phyloP scores from a whole-genome alignment of 2,888 invertebrate genomes.

The Dicranocentrus wangi region DNA sequence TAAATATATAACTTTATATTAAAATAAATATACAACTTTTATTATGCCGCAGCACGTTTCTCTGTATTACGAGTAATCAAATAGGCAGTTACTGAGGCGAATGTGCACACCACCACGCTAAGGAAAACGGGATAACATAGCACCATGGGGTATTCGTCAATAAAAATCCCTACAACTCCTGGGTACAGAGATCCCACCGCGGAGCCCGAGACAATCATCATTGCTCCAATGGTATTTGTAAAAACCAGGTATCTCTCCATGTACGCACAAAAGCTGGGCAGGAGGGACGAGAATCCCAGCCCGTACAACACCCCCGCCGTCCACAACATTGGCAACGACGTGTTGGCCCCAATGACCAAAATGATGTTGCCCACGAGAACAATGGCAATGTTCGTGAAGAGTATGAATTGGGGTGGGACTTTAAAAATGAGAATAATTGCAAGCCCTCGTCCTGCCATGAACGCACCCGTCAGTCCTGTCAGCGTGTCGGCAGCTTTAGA shows the following conservation, averaged over 20 bases:
- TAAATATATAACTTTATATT: too few relatives aligned
- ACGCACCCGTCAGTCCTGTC: constrained; percentile 61
- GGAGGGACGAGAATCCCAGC: constrained; percentile 56
- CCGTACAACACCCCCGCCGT: constrained; percentile 54
- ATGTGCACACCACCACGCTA: too few relatives aligned
- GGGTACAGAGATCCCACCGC: constrained; percentile 55
- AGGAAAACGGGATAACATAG: constrained; percentile 43
- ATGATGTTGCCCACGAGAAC: constrained; percentile 42
- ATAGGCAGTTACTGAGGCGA: too few relatives aligned
- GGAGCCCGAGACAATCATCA: constrained; percentile 49
- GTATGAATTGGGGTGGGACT: constrained; percentile 50
- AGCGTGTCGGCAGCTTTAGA: constrained; percentile 57
- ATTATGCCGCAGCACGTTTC: too few relatives aligned
- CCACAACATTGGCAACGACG: constrained; percentile 48
- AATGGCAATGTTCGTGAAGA: constrained; percentile 45
- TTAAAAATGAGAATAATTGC: constrained; percentile 58
- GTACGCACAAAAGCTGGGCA: constrained; percentile 54
- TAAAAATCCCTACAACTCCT: constrained; percentile 58
- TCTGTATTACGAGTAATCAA: too few relatives aligned
- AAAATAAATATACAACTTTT: too few relatives aligned
- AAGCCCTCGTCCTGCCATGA: constrained; percentile 49
- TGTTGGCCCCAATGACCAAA: constrained; percentile 38
- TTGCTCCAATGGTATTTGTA: constrained; percentile 54
- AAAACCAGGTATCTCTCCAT: constrained; percentile 60
- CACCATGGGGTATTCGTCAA: constrained; percentile 49